These are phyloP conservation scores for Spongilla lacustris DNA, from an alignment of 37 sponge, comb jelly and placozoan species.

Conservation along the genomic window DNA sequence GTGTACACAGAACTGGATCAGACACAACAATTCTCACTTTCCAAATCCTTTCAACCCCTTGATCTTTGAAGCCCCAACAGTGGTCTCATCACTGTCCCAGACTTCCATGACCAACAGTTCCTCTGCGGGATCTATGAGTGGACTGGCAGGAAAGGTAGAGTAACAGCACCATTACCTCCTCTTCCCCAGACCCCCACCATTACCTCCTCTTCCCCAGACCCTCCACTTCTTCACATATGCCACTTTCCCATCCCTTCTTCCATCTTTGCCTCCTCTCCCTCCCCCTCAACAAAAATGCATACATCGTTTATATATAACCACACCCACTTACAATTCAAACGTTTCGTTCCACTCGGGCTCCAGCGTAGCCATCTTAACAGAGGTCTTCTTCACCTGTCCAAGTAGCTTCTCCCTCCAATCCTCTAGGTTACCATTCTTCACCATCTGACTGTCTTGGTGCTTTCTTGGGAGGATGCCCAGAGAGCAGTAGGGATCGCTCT, in stretches of 20 bases:
- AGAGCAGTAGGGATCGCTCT: slow-evolving; percentile 68
- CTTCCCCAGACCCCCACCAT: neutral
- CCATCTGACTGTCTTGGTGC: neutral
- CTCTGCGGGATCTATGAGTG: slow-evolving; percentile 25
- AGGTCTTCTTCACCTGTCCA: slow-evolving; percentile 10
- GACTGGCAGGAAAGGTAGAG: slow-evolving; percentile 6
- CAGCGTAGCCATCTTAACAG: slow-evolving; percentile 44
- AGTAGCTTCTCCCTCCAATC: slow-evolving; percentile 47
- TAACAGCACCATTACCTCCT: neutral
- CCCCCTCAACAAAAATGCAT: neutral
- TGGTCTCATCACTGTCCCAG: slow-evolving; percentile 58
- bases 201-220: too few relatives aligned
- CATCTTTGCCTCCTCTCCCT: neutral
- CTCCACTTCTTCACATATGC: too few relatives aligned
- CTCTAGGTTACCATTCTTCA: slow-evolving; percentile 18
- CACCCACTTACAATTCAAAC: slow-evolving; percentile 44
- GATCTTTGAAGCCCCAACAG: neutral
- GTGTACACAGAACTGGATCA: too few relatives aligned
- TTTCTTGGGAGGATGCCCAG: slow-evolving; percentile 26
- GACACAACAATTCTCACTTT: slow-evolving; percentile 17
- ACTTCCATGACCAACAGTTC: slow-evolving; percentile 44
- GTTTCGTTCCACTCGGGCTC: slow-evolving; percentile 64
- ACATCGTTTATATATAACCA: too few relatives aligned
- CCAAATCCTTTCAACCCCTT: slow-evolving; percentile 51
- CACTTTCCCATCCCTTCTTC: too few relatives aligned